A percentile compares a stretch with the other conserved stretches of the same genome.
Evolutionary conservation across 1,140 invertebrate genomes (phyloP).

Genomic region (Archegozetes longisetosus): DNA sequence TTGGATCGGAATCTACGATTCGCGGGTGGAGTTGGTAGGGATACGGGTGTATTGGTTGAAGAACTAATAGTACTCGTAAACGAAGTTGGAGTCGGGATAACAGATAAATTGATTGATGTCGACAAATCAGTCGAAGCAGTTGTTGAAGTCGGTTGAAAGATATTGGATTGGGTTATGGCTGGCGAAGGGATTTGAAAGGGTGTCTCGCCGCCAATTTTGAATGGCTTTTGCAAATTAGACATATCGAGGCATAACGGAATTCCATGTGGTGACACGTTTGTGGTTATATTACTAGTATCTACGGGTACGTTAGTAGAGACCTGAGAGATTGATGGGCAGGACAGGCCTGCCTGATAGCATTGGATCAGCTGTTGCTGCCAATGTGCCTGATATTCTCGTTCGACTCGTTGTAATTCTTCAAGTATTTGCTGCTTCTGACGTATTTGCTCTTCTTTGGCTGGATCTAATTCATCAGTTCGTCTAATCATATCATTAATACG

Average conservation of each 20-base stretch:
- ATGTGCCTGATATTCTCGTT: slow-evolving; percentile 37
- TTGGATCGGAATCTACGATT: not conserved
- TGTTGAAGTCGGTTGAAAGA: too few relatives aligned
- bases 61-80: not conserved
- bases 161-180: not conserved
- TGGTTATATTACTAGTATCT: not conserved
- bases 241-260: not conserved
- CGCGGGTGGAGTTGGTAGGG: not conserved
- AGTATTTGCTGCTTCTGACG: slow-evolving; percentile 56
- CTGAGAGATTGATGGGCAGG: not conserved
- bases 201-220: not conserved
- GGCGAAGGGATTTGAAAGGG: not conserved
- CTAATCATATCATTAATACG: slow-evolving; percentile 32
- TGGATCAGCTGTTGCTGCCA: slow-evolving; percentile 25
- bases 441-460: slow-evolving; percentile 44
- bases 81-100: not conserved
- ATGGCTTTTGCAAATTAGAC: too few relatives aligned
- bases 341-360: not conserved
- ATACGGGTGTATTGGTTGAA: not conserved
- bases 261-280: not conserved
- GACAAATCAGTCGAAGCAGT: not conserved
- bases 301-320: not conserved
- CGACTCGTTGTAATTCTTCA: slow-evolving; percentile 57
- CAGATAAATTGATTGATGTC: not conserved
- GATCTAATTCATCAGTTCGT: slow-evolving; percentile 27